Percentiles rank a stretch among this genome's conserved stretches.
These are phyloP conservation scores for Sphyrna mokarran DNA, from an alignment of 2,113 vertebrate genomes.

Conservation along the genomic window DNA sequence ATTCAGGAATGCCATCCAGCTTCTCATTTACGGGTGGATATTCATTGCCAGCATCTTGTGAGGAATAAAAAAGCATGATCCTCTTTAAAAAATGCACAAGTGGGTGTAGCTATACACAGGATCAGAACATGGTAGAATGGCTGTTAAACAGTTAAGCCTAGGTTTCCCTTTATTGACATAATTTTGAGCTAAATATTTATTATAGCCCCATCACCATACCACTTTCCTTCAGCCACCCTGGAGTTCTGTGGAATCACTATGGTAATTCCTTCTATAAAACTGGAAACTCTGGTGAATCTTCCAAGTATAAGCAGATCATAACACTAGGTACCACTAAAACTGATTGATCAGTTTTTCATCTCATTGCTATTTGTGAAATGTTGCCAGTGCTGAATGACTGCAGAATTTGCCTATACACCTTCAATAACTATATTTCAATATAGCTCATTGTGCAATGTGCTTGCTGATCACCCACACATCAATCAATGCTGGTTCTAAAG, in stretches of 20 bases:
- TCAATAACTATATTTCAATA: background rate
- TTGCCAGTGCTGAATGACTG: background rate
- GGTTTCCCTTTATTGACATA: too few relatives aligned
- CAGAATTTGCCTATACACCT: background rate
- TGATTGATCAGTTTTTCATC: background rate
- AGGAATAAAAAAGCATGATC: background rate
- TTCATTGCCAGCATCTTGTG: too few relatives aligned
- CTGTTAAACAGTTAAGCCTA: too few relatives aligned
- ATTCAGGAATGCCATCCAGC: too few relatives aligned
- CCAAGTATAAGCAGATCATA: background rate
- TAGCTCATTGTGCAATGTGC: background rate
- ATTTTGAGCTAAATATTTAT: too few relatives aligned
- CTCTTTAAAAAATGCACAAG: background rate
- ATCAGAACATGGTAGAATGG: background rate
- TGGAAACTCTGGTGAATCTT: background rate
- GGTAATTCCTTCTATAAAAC: background rate
- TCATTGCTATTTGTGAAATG: background rate
- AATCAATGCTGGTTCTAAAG: background rate
- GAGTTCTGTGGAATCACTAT: background rate
- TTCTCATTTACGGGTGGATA: too few relatives aligned
- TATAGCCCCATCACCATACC: too few relatives aligned
- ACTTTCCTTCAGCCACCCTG: too few relatives aligned
- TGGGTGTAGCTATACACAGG: background rate
- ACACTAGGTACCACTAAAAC: background rate
- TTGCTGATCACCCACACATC: background rate